Base-by-base conservation (phyloP, 2,113 vertebrate species). In the Vimba vimba region DNA sequence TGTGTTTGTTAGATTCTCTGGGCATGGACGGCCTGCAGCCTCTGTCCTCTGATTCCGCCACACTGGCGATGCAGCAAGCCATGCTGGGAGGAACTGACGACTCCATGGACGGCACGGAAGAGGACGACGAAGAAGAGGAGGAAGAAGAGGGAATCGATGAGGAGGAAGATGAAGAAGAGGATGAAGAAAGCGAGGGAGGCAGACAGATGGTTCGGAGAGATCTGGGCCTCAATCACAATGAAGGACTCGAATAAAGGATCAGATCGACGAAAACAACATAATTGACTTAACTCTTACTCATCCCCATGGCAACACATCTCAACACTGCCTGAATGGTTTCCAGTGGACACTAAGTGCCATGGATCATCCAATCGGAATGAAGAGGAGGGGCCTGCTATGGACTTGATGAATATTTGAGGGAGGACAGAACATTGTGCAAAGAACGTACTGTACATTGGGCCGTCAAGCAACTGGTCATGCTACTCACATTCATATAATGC, bases 31-130 rank as follows among this genome's bases (percentile, higher is more conserved):
- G 95, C 93, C 95, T 99, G 78, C 98, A 99, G 84, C 95, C 98
- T 9, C 95, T 99, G 82, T 97, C 98, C 2, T 98, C 98, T 1
- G 97, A 98, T 91, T 98, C 96, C 0, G 97, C 97, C 92, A 97
- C 97, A 36, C 96, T 99, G 92, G 97, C 97, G 88, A 99, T 99
- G 97, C 98, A 99, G 94, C 98, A 99, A 86, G 98, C 97, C 9
- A 98, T 99, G 97, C 95, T 99, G 93, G 97, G 92, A 0, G 97
- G 94, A 0, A 88, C 93, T 0, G 98, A 99, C 0, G 98, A 99
- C 93, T 99, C 98, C 39, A 94, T 99, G 78, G 98, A 99, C 0
- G 98, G 98, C 87, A 98, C 97, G 0, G 97, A 97, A 45, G 97
- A 97, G 11, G 96, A 97, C 4, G 96, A 97, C 0, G 93, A 94